Base-by-base conservation (phyloP, 2,888 invertebrate genomes). In the Heliconius erato region DNA sequence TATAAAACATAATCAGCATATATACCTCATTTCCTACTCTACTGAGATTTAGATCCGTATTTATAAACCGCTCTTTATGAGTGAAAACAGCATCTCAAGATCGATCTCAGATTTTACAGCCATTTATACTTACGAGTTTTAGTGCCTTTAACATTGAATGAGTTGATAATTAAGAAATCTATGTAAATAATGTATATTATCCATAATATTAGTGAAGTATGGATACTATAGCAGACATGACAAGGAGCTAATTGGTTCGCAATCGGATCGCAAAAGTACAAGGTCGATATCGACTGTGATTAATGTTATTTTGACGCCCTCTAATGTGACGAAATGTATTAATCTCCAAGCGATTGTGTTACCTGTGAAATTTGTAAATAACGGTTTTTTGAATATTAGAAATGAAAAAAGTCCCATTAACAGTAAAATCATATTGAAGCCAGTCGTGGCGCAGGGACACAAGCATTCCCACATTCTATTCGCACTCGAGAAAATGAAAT, bases 221-320 rank as follows among this genome's bases (percentile, higher is more conserved):
- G 67, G 77, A 19, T 28, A 26, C 77, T 12, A 35, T 26, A 77
- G 40, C 63, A 69, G 14, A 79, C 26, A 35, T 79, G 69, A 79
- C 79, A 79, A 68, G 69, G n/a, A 28, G 79, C 79, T 83, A 84
- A 83, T 84, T 79, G 59, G 79, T 81, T 65, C 81, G 72, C 65
- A 81, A 74, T 59, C 81, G 74, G 28, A 84, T 69, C 79, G 68
- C 49, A 80, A 26, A 40, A 44, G 63, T 74, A 71, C 82, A 83
- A 84, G 84, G 84, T 83, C 82, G 83, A 82, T 69, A 83, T 84
- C 82, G 74, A 79, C 77, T 80, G 79, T 80, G 79, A 83, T 84
- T 84, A 83, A 81, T 83, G 74, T 76, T 79, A 76, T 71, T 71
- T 83, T 79, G 79, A 83, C 71, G 14, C 59, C 74, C 32, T 74